Evolutionary conservation across 2,113 vertebrate species (phyloP).

Genomic region (Forbesichthys papilliferus): DNA sequence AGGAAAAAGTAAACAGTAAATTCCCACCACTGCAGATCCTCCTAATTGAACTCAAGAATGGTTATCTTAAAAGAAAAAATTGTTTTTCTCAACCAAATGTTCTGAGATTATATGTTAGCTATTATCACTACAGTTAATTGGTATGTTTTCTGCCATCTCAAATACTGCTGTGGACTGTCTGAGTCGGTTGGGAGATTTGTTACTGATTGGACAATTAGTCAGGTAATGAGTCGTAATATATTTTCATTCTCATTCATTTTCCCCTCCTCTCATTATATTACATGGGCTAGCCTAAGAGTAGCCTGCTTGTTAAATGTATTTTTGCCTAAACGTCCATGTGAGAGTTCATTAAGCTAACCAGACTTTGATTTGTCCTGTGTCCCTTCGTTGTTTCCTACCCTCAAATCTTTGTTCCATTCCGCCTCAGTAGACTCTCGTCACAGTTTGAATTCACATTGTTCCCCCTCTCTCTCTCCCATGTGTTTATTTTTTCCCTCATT

Average conservation of each 20-base stretch:
- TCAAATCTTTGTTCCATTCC: neutral
- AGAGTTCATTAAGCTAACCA: neutral
- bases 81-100: conserved; percentile 39
- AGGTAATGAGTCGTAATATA: conserved; percentile 76
- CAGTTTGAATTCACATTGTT: conserved; percentile 62
- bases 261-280: conserved; percentile 69
- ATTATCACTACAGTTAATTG: conserved; percentile 59
- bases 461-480: conserved; percentile 52
- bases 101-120: conserved; percentile 61
- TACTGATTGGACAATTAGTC: conserved; percentile 74
- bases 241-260: conserved; percentile 58
- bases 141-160: conserved; percentile 72
- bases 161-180: conserved; percentile 46
- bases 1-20: no score
- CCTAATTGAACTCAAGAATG: no score
- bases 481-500: conserved; percentile 62
- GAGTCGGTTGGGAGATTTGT: conserved; percentile 50
- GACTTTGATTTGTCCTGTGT: neutral
- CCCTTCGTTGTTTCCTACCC: neutral
- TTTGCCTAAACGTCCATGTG: no score
- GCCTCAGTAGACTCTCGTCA: conserved; percentile 6
- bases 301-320: conserved; percentile 13
- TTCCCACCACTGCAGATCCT: no score
- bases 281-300: conserved; percentile 68
- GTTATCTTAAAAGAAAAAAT: no score